These are phyloP conservation scores for Lasioglossum lativentre DNA, from an alignment of 2,888 invertebrate genomes.

Conservation along the genomic window DNA sequence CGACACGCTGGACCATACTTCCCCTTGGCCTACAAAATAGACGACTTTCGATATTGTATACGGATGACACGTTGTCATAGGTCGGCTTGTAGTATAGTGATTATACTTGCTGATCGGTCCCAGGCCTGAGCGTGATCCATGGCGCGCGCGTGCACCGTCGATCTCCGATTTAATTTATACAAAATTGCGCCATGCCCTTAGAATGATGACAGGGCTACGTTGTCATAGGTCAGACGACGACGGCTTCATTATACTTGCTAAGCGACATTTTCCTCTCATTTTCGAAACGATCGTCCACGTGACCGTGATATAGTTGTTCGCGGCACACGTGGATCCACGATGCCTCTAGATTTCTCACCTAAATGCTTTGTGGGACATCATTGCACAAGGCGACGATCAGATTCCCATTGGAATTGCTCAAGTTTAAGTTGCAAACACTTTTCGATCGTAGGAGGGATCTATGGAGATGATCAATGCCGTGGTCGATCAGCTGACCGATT, in stretches of 20 bases:
- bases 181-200: conserved; percentile 53
- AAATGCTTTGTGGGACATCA: background rate
- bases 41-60: conserved; percentile 23
- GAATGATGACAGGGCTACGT: conserved; percentile 49
- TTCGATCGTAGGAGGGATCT: no score
- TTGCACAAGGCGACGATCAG: conserved; percentile 26
- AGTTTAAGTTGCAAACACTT: background rate
- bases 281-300: conserved; percentile 8
- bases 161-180: conserved; percentile 40
- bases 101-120: conserved; percentile 55
- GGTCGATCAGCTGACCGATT: conserved; percentile 7
- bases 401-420: background rate
- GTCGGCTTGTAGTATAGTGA: conserved; percentile 26
- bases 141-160: background rate
- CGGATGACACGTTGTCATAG: conserved; percentile 57
- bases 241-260: conserved; percentile 57
- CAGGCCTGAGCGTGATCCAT: background rate
- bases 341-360: background rate
- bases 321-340: conserved; percentile 13
- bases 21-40: conserved; percentile 36
- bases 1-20: background rate
- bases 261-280: conserved; percentile 23
- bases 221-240: conserved; percentile 63
- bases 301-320: conserved; percentile 34
- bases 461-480: background rate